Percentiles rank a stretch among this genome's conserved stretches.
These are phyloP conservation scores for Hemiprocne comata DNA, from an alignment of 2,113 vertebrate genomes.

Conservation along the genomic window DNA sequence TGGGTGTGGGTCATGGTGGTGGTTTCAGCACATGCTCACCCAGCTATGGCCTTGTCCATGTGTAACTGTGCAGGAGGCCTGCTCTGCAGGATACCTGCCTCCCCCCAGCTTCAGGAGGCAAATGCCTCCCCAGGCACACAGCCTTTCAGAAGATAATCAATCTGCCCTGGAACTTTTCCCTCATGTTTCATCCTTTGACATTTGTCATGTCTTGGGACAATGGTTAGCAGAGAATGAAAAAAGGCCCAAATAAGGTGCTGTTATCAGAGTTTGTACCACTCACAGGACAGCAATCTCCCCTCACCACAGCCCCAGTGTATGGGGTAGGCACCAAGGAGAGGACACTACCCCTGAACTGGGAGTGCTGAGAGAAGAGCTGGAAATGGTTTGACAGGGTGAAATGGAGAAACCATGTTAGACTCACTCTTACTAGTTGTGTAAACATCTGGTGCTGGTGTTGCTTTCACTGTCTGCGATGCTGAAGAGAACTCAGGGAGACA, in stretches of 20 bases:
- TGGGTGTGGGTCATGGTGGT: not conserved
- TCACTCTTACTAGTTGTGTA: slow-evolving; percentile 94
- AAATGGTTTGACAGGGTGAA: not conserved
- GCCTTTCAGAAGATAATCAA: not conserved
- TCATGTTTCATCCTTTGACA: not conserved
- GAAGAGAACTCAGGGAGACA: slow-evolving; percentile 92
- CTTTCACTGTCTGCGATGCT: slow-evolving; percentile 85
- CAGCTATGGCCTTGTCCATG: not conserved
- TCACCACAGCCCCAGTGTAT: not conserved
- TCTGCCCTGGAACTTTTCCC: not conserved
- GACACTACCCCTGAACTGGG: not conserved
- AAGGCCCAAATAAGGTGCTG: not conserved
- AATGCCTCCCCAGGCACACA: not conserved
- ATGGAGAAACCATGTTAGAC: slow-evolving; percentile 31
- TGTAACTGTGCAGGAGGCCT: not conserved
- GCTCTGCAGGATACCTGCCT: not conserved
- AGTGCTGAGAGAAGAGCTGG: not conserved
- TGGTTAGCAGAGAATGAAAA: not conserved
- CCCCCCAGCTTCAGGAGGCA: not conserved
- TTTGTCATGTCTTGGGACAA: not conserved
- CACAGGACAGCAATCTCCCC: not conserved
- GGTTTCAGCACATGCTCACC: not conserved
- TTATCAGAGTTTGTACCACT: not conserved
- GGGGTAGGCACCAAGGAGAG: not conserved
- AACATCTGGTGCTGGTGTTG: slow-evolving; percentile 82